Conservation (phyloP, 2,113 vertebrate species). For the Prionailurus viverrinus region DNA sequence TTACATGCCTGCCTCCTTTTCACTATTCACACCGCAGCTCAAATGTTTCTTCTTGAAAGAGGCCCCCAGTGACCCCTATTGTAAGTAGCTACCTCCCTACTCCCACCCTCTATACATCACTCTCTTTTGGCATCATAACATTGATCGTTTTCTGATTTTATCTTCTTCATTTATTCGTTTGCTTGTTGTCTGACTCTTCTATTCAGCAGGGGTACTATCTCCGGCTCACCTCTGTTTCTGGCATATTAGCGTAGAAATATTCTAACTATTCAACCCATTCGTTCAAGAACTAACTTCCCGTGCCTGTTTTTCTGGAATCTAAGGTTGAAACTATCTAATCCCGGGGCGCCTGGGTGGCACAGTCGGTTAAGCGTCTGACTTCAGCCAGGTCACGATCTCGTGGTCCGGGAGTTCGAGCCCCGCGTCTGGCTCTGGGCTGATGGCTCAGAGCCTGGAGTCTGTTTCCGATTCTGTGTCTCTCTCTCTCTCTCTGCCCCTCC, state of each 20-base stretch:
- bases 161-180: slow-evolving; percentile 58
- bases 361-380: too few species aligned
- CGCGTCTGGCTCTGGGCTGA: too few species aligned
- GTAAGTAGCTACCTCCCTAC: neutral
- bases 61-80: neutral
- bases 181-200: slow-evolving; percentile 2
- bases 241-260: slow-evolving; percentile 29
- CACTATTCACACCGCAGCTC: neutral
- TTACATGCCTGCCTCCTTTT: slow-evolving; percentile 46
- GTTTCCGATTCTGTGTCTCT: too few species aligned
- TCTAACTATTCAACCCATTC: slow-evolving; percentile 23
- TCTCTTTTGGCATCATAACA: neutral
- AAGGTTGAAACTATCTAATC: slow-evolving; percentile 23
- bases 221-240: slow-evolving; percentile 37
- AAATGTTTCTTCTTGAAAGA: slow-evolving; percentile 43
- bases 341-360: neutral
- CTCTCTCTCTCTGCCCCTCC: too few species aligned
- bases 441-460: too few species aligned
- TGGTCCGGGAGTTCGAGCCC: too few species aligned
- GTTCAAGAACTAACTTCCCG: slow-evolving; percentile 45
- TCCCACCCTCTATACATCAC: neutral
- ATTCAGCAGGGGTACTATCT: neutral
- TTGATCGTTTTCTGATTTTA: slow-evolving; percentile 57
- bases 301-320: slow-evolving; percentile 54
- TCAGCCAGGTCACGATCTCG: too few species aligned